Evolutionary conservation across 2,888 invertebrate genomes (phyloP).

Genomic region (Amiota communis): DNA sequence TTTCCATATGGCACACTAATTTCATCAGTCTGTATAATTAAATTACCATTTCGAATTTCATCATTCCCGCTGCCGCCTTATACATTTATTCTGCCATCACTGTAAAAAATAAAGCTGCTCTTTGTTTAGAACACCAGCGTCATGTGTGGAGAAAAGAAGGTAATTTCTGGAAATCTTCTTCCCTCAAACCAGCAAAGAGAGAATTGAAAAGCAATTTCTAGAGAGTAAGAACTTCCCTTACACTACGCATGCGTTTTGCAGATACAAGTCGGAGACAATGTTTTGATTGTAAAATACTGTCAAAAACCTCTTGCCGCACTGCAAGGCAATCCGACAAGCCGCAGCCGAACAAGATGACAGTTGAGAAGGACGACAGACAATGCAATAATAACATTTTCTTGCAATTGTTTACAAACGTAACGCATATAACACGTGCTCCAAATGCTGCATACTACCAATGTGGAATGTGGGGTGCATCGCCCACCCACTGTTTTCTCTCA

Average conservation of each 20-base stretch:
- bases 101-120: background rate
- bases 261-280: background rate
- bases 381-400: background rate
- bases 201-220: no score
- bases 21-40: no score
- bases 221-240: no score
- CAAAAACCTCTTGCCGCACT: background rate
- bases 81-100: background rate
- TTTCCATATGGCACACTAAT: no score
- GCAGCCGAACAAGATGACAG: background rate
- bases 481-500: no score
- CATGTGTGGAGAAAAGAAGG: background rate
- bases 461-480: background rate
- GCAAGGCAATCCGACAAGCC: background rate
- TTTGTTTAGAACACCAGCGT: background rate
- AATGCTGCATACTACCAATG: background rate
- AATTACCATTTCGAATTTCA: no score
- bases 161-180: background rate
- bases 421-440: background rate
- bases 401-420: constrained; percentile 12
- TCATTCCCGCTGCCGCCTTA: no score
- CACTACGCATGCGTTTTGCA: constrained; percentile 27
- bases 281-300: constrained; percentile 27
- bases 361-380: no score
- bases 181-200: background rate